Conservation (phyloP, 35 echinoderm and acorn worm species). For the Chiridota heheva region DNA sequence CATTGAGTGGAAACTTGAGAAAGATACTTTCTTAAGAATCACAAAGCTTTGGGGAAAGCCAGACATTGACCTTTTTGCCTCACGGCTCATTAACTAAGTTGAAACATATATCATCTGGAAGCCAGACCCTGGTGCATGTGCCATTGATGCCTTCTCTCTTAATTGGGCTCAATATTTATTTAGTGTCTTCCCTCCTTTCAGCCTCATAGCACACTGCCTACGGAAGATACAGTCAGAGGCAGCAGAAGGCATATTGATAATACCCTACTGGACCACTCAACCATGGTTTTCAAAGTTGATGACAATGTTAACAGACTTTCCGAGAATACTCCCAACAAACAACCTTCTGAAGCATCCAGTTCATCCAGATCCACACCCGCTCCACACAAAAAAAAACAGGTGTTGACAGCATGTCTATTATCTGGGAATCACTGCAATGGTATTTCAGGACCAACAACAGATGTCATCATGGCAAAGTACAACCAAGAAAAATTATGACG, state of each 20-base stretch:
- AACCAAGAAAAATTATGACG: conserved; percentile 14
- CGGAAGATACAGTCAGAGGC: neutral
- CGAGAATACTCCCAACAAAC: conserved; percentile 1
- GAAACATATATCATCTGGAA: conserved; percentile 18
- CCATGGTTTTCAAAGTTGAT: conserved; percentile 30
- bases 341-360: neutral
- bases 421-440: conserved; percentile 32
- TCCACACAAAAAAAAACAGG: neutral
- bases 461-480: conserved; percentile 4
- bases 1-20: conserved; percentile 13
- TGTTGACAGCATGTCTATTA: conserved; percentile 20
- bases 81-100: conserved; percentile 12
- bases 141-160: conserved; percentile 29
- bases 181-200: conserved; percentile 30
- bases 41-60: conserved; percentile 5
- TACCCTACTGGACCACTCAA: conserved; percentile 34
- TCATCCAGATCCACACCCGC: neutral
- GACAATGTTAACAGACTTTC: neutral
- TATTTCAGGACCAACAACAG: conserved; percentile 1
- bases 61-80: conserved; percentile 50
- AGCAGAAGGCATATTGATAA: conserved; percentile 1
- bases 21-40: neutral
- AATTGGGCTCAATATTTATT: neutral
- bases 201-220: neutral
- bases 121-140: neutral